Percentiles rank a stretch among this genome's conserved stretches.
These are phyloP conservation scores for Parasteatoda lunata DNA, from an alignment of 2,888 invertebrate genomes.

Conservation along the genomic window DNA sequence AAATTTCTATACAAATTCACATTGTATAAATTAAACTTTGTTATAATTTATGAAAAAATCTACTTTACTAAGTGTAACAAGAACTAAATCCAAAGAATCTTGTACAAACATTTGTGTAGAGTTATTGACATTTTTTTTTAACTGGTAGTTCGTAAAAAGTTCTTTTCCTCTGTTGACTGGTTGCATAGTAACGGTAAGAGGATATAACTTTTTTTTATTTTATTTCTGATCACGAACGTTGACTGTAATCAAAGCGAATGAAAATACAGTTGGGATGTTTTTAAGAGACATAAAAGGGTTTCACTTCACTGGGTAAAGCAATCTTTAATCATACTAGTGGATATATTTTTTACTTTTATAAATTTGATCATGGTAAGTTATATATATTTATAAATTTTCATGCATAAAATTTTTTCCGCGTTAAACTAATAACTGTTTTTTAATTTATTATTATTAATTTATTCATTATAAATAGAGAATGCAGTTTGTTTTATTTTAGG, in stretches of 20 bases:
- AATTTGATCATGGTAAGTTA: background rate
- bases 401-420: constrained; percentile 49
- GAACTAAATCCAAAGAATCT: no score
- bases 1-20: no score
- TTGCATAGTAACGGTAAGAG: background rate
- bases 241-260: constrained; percentile 44
- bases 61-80: no score
- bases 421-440: no score
- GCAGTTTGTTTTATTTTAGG: no score
- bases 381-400: no score
- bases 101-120: background rate
- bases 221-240: constrained; percentile 34
- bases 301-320: background rate
- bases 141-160: background rate
- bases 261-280: background rate
- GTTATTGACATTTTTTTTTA: constrained; percentile 12
- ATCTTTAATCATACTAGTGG: no score
- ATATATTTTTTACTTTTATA: background rate
- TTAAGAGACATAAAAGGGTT: background rate
- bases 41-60: no score
- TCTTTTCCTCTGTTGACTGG: background rate
- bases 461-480: no score
- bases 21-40: no score
- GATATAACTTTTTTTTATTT: background rate
- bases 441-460: no score